Conservation (phyloP, 2,797 vertebrate genomes). For the Hypotaenidia philippensis region DNA sequence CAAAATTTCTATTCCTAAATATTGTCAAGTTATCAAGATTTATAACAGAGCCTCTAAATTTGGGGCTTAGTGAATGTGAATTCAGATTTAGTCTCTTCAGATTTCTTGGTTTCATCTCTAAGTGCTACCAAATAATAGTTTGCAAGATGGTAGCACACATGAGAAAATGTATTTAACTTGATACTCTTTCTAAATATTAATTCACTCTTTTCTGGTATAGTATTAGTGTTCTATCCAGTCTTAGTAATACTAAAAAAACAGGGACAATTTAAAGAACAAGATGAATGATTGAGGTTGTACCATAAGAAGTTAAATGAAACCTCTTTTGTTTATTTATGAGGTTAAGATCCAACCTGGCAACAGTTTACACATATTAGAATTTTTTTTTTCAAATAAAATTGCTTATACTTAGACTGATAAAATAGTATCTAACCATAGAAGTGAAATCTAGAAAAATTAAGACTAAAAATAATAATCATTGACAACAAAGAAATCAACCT, state of each 20-base stretch:
- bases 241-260: background rate
- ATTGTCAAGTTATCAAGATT: background rate
- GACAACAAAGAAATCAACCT: background rate
- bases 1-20: background rate
- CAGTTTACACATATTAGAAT: background rate
- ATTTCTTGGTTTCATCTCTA: background rate
- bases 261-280: background rate
- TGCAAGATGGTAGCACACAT: background rate
- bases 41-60: background rate
- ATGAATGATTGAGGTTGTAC: background rate
- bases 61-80: background rate
- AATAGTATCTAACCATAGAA: background rate
- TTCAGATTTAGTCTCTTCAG: background rate
- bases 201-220: background rate
- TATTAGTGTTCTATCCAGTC: background rate
- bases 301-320: background rate
- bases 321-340: background rate
- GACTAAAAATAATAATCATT: background rate
- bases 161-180: background rate
- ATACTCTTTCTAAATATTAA: background rate
- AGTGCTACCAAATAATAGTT: background rate
- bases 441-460: background rate
- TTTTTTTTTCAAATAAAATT: background rate
- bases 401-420: background rate
- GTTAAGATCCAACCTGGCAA: background rate